These are phyloP conservation scores for Thamnaconus septentrionalis DNA, from an alignment of 2,113 vertebrate species.

Conservation along the genomic window DNA sequence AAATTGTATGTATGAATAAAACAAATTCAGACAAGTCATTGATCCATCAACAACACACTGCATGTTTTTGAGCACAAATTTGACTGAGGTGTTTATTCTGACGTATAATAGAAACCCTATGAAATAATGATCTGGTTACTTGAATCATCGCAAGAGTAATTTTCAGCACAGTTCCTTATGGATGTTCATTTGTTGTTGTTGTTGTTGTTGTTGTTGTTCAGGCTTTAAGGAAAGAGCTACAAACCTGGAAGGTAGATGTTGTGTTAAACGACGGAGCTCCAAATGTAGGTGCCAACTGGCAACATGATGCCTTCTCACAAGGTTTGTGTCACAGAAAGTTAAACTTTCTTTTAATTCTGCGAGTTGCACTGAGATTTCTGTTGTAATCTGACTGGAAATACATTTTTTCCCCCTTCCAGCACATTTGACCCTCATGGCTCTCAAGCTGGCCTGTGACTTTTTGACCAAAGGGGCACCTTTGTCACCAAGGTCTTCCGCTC, in stretches of 20 bases:
- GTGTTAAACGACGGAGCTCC: slow-evolving; percentile 94
- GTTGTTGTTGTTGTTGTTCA: slow-evolving; percentile 40
- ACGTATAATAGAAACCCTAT: too few species aligned
- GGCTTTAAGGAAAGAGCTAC: slow-evolving; percentile 91
- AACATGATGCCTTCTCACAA: slow-evolving; percentile 92
- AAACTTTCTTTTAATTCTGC: neutral
- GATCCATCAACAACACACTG: too few species aligned
- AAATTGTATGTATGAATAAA: too few species aligned
- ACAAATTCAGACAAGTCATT: too few species aligned
- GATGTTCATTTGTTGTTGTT: neutral
- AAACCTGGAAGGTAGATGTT: slow-evolving; percentile 97
- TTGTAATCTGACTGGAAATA: neutral
- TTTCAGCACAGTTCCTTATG: too few species aligned
- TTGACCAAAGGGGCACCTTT: slow-evolving; percentile 91
- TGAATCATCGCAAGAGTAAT: too few species aligned
- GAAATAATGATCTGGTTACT: too few species aligned
- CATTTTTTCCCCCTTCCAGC: slow-evolving; percentile 68
- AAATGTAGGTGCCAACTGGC: slow-evolving; percentile 95
- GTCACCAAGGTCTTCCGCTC: slow-evolving; percentile 97
- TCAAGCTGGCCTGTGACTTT: slow-evolving; percentile 92
- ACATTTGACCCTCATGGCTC: slow-evolving; percentile 89
- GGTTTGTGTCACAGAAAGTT: slow-evolving; percentile 67
- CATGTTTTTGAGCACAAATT: too few species aligned
- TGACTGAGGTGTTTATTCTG: too few species aligned
- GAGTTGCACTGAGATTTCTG: neutral